phyloP scores from a whole-genome alignment of 2,888 invertebrate genomes.

The Drosophila kuntzei region DNA sequence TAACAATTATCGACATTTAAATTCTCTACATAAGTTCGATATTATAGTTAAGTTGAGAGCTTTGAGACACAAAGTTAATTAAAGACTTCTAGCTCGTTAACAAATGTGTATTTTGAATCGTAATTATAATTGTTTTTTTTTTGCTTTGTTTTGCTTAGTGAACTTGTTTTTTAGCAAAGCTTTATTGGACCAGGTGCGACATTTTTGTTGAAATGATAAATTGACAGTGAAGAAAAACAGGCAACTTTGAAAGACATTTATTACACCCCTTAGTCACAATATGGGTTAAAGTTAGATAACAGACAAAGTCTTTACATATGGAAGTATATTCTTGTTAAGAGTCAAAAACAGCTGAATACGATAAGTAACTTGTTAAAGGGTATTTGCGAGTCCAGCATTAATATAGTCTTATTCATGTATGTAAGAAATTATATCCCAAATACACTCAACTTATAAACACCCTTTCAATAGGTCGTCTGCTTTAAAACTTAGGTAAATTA shows the following conservation, averaged over 20 bases:
- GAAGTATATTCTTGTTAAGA: neutral
- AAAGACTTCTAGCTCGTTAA: neutral
- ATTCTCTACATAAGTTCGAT: conserved; percentile 3
- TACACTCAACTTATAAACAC: neutral
- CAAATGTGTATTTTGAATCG: neutral
- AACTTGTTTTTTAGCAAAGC: conserved; percentile 17
- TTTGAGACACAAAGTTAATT: neutral
- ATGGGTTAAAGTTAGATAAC: neutral
- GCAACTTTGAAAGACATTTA: conserved; percentile 7
- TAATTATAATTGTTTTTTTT: conserved; percentile 19
- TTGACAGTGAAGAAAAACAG: neutral
- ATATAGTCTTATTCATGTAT: too few species aligned
- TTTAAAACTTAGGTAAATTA: neutral
- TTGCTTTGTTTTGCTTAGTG: conserved; percentile 19
- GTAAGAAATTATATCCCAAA: too few species aligned
- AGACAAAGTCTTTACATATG: neutral
- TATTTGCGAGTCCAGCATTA: neutral
- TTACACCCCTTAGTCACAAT: neutral
- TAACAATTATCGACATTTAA: neutral
- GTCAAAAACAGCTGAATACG: neutral
- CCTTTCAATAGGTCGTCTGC: neutral
- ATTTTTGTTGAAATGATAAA: conserved; percentile 21
- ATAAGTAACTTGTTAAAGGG: neutral
- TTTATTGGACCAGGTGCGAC: conserved; percentile 39
- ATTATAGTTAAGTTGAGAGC: neutral